phyloP scores from a whole-genome alignment of 53 echinoderm and acorn worm species.

The Paracentrotus lividus region DNA sequence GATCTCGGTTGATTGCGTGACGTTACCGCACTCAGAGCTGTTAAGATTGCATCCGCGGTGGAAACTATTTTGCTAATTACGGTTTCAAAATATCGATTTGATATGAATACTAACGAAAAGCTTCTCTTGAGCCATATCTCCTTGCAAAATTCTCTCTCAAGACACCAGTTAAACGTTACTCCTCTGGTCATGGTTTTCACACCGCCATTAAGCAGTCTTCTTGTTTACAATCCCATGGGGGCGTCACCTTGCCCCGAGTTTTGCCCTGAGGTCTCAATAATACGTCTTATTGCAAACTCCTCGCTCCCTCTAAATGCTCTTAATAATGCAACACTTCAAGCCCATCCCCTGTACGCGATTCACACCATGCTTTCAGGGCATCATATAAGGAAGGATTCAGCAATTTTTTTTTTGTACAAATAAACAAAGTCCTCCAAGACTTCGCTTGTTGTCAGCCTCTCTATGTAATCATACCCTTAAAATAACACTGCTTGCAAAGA shows the following conservation, averaged over 20 bases:
- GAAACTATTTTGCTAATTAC: not conserved
- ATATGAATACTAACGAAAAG: not conserved
- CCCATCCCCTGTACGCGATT: slow-evolving; percentile 20
- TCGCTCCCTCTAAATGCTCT: not conserved
- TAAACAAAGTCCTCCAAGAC: slow-evolving; percentile 48
- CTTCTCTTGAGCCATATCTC: not conserved
- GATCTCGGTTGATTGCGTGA: not conserved
- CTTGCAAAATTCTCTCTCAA: not conserved
- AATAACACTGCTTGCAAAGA: slow-evolving; percentile 4
- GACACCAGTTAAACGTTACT: not conserved
- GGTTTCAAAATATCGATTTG: not conserved
- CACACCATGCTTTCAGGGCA: slow-evolving; percentile 40
- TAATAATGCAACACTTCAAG: slow-evolving; percentile 28
- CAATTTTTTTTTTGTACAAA: slow-evolving; percentile 40
- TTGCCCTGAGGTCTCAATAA: not conserved
- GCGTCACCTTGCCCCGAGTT: not conserved
- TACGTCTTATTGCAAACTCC: slow-evolving; percentile 17
- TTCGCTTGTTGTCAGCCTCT: not conserved
- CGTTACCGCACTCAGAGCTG: not conserved
- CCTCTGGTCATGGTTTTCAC: not conserved
- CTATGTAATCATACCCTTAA: slow-evolving; percentile 59
- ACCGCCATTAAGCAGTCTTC: not conserved
- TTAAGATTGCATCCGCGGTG: not conserved
- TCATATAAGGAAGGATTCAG: not conserved
- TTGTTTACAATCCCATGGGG: not conserved